These are phyloP conservation scores for Polypedilum pembai DNA, from an alignment of 1,140 invertebrate species.

Conservation along the genomic window DNA sequence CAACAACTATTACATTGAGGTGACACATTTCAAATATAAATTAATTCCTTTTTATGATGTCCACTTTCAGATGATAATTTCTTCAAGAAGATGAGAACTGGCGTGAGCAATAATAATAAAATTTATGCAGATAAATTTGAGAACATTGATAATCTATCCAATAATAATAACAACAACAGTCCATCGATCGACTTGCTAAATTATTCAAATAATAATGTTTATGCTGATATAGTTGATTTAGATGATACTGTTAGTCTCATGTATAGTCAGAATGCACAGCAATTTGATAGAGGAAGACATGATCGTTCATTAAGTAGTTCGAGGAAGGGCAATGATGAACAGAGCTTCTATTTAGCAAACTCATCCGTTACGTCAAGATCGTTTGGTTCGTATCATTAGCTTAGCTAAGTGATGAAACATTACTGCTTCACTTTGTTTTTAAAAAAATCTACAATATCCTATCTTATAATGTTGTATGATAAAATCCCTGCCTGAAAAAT, in stretches of 20 bases:
- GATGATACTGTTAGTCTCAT: constrained; percentile 24
- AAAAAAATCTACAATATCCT: no score
- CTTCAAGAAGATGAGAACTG: constrained; percentile 14
- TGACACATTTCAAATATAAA: no score
- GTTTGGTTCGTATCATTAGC: neutral
- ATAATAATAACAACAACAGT: neutral
- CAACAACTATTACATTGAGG: no score
- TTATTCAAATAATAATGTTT: constrained; percentile 25
- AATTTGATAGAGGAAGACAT: neutral
- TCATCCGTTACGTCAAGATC: constrained; percentile 15
- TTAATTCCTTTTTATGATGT: neutral
- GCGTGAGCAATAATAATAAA: constrained; percentile 22
- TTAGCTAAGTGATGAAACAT: no score
- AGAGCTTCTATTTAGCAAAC: constrained; percentile 12
- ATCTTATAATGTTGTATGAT: no score
- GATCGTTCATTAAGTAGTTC: constrained; percentile 9
- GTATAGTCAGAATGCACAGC: constrained; percentile 26
- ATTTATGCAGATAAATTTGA: constrained; percentile 22
- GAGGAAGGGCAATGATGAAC: constrained; percentile 9
- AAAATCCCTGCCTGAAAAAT: no score
- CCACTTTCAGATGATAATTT: constrained; percentile 22
- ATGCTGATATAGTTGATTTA: constrained; percentile 18
- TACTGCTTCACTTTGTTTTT: no score
- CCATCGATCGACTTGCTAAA: constrained; percentile 14
- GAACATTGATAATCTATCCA: constrained; percentile 24